Base-by-base conservation (phyloP, 1,140 invertebrate genomes). In the Pararge aegeria region DNA sequence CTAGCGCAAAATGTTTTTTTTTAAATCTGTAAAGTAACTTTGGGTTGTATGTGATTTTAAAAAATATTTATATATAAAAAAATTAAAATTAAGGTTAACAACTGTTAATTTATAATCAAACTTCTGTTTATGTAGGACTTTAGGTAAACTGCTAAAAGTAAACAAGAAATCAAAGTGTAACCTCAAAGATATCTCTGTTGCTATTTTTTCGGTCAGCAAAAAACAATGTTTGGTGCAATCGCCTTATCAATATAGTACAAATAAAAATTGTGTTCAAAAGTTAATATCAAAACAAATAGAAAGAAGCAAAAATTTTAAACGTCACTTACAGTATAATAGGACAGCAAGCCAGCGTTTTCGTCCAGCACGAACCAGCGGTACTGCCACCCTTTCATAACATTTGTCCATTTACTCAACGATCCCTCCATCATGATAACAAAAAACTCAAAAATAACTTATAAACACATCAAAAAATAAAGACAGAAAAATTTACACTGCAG, bases 311-410 rank as follows among this genome's bases (percentile, higher is more conserved):
- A 12, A 12, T 12, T 34, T 46, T 16, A 37, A 57, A 86, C 73
- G 84, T 80, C 78, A 94, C 95, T 94, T 91, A 99, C 98, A 81
- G 98, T 99, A 80, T 98, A 99, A 91, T 99, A 99, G 13, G 97
- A 98, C 34, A 99, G 91, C 38, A 99, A 92, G 13, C 97, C 98
- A 61, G 97, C 96, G 90, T 96, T 97, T 85, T 98, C 97, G 91
- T 99, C 98, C 66, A 99, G 91, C 64, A 99, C 98, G 91, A 99
- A 99, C 97, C 98, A 99, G 56, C 98, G 94, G 91, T 98, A 99
- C 91, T 99, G 98, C 98, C 98, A 99, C 61, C 98, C 98, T 91
- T 99, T 98, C 94, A 99, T 98, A 70, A 99, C 97, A 93, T 99
- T 99, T 58, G 98, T 99, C 98, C 98, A 99, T 93, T 99, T 99